A percentile compares a stretch with the other conserved stretches of the same genome.
Evolutionary conservation across 2,113 vertebrate genomes (phyloP).

Genomic region (Tychaedon coryphoeus): DNA sequence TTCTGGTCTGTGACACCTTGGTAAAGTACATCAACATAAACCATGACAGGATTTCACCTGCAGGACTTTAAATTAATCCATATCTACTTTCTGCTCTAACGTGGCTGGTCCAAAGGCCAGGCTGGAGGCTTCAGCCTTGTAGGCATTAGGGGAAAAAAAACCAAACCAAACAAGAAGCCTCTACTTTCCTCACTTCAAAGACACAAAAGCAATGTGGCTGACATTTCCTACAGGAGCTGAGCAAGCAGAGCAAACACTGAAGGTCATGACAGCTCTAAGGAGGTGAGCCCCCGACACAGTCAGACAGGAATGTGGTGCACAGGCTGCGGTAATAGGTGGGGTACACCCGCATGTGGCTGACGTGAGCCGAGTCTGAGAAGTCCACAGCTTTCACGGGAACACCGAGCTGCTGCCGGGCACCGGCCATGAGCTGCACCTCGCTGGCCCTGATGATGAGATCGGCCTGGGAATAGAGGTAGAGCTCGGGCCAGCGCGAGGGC

Average conservation of each 20-base stretch:
- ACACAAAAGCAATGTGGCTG: neutral
- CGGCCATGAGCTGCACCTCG: slow-evolving; percentile 82
- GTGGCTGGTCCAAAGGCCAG: neutral
- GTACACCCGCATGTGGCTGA: slow-evolving; percentile 84
- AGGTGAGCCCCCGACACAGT: slow-evolving; percentile 67
- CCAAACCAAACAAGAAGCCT: neutral
- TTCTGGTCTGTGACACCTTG: neutral
- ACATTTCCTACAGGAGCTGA: neutral
- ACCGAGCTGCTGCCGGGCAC: slow-evolving; percentile 67
- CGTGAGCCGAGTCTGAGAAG: slow-evolving; percentile 85
- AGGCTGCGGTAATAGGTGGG: slow-evolving; percentile 83
- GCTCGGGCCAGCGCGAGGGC: slow-evolving; percentile 88
- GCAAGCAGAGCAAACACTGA: neutral
- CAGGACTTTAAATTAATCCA: neutral
- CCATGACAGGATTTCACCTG: neutral
- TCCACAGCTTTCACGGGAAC: slow-evolving; percentile 81
- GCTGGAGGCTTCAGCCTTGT: neutral
- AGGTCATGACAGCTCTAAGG: neutral
- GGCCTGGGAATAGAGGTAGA: slow-evolving; percentile 87
- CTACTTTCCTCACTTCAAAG: neutral
- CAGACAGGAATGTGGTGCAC: slow-evolving; percentile 80
- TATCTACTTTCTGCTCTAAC: neutral
- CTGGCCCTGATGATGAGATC: slow-evolving; percentile 81
- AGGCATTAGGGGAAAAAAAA: rapidly evolving
- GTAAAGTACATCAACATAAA: neutral